phyloP scores from a whole-genome alignment of 2,888 invertebrate species.

The Digitonthophagus gazella region DNA sequence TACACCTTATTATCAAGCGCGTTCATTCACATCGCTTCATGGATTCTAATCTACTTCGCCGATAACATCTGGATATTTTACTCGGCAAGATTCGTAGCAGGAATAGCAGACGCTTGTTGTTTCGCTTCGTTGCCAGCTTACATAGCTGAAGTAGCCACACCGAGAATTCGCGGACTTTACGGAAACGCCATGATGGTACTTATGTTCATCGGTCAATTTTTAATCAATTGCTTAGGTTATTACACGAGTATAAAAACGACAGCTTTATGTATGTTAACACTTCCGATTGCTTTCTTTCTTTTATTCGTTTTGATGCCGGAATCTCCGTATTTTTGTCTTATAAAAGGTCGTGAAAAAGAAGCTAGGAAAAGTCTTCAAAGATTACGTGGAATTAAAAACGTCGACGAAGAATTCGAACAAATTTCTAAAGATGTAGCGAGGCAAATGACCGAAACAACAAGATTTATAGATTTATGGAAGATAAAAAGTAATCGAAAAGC shows the following conservation, averaged over 20 bases:
- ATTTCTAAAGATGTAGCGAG: slow-evolving; percentile 39
- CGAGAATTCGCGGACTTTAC: slow-evolving; percentile 41
- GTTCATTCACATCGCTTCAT: slow-evolving; percentile 39
- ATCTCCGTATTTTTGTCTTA: slow-evolving; percentile 43
- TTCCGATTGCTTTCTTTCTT: slow-evolving; percentile 58
- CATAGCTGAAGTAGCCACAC: slow-evolving; percentile 42
- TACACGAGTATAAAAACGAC: slow-evolving; percentile 55
- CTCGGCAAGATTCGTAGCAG: slow-evolving; percentile 37
- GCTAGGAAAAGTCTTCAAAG: slow-evolving; percentile 37
- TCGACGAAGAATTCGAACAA: slow-evolving; percentile 37
- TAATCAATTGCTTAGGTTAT: slow-evolving; percentile 56
- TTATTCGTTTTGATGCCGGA: slow-evolving; percentile 50
- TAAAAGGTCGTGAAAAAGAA: slow-evolving; percentile 36
- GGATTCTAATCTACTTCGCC: slow-evolving; percentile 36
- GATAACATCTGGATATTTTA: slow-evolving; percentile 40
- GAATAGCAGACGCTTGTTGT: slow-evolving; percentile 39
- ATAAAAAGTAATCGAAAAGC: slow-evolving; percentile 41
- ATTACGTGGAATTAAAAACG: slow-evolving; percentile 37
- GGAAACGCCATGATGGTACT: slow-evolving; percentile 39
- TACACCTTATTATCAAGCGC: slow-evolving; percentile 38
- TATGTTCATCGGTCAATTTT: slow-evolving; percentile 38
- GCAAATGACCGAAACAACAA: slow-evolving; percentile 40
- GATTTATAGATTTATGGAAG: slow-evolving; percentile 38
- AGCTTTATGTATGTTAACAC: slow-evolving; percentile 57
- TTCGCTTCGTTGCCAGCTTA: slow-evolving; percentile 41